Conservation (phyloP, 2,113 vertebrate genomes). For the Heteronetta atricapilla region DNA sequence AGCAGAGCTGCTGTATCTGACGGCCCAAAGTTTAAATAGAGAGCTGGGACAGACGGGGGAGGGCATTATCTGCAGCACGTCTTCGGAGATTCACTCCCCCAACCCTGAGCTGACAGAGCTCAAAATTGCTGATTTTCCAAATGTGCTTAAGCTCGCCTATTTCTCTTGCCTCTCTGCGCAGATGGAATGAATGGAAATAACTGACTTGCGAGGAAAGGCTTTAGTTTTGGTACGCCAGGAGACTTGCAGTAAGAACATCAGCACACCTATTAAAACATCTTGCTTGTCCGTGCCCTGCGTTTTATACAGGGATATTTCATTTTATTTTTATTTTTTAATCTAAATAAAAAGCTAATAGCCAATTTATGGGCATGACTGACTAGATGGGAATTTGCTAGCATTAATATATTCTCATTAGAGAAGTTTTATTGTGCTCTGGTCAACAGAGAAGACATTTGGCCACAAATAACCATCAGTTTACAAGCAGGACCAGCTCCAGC, state of each 20-base stretch:
- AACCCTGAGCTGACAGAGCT: neutral
- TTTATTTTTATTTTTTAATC: neutral
- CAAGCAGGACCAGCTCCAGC: neutral
- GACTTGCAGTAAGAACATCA: slow-evolving; percentile 41
- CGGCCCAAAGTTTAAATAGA: neutral
- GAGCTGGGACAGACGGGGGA: neutral
- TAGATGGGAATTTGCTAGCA: slow-evolving; percentile 10
- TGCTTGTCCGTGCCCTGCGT: neutral
- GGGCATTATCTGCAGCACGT: neutral
- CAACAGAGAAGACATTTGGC: slow-evolving; percentile 3
- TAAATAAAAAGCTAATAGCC: slow-evolving; percentile 45
- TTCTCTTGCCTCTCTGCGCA: slow-evolving; percentile 11
- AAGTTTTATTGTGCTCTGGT: neutral
- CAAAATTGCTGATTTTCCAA: neutral
- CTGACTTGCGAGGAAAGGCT: slow-evolving; percentile 16
- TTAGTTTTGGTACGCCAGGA: neutral
- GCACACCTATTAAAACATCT: slow-evolving; percentile 53
- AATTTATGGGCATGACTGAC: slow-evolving; percentile 40
- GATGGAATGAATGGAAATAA: slow-evolving; percentile 40
- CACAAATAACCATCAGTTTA: neutral
- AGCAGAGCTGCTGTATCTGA: neutral
- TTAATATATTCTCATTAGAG: slow-evolving; percentile 40
- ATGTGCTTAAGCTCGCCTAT: neutral
- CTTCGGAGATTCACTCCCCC: slow-evolving; percentile 4
- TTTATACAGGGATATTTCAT: slow-evolving; percentile 18